These are phyloP conservation scores for Torymus aiolomorphi DNA, from an alignment of 2,888 invertebrate genomes.

Conservation along the genomic window DNA sequence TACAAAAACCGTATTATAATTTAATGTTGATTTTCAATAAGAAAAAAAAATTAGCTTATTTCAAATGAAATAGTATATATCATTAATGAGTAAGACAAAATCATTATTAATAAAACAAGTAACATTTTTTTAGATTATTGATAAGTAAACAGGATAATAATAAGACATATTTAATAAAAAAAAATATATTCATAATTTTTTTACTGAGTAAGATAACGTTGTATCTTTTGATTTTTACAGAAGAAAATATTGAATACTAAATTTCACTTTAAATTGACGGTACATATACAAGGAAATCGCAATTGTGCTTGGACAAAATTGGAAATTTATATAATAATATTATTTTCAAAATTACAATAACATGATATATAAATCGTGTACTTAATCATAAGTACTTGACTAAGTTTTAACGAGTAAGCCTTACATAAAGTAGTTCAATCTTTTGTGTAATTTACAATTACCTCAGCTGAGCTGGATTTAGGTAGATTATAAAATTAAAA, in stretches of 20 bases:
- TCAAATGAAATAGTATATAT: too few relatives aligned
- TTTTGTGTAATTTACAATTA: slow-evolving; percentile 8
- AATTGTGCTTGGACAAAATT: slow-evolving; percentile 32
- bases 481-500: slow-evolving; percentile 21
- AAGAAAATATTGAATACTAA: neutral
- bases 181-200: slow-evolving; percentile 33
- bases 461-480: neutral
- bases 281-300: slow-evolving; percentile 1
- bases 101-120: too few relatives aligned
- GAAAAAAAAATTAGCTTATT: too few relatives aligned
- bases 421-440: slow-evolving; percentile 29
- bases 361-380: slow-evolving; percentile 31
- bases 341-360: slow-evolving; percentile 14
- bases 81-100: too few relatives aligned
- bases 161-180: slow-evolving; percentile 9
- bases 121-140: too few relatives aligned
- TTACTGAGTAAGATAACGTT: slow-evolving; percentile 8
- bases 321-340: slow-evolving; percentile 1
- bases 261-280: neutral
- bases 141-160: too few relatives aligned
- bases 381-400: slow-evolving; percentile 31
- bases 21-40: too few relatives aligned
- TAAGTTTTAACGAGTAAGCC: slow-evolving; percentile 25
- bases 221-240: slow-evolving; percentile 21
- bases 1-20: neutral